Conservation (phyloP, 2,888 invertebrate species). For the Mythimna pallens region DNA sequence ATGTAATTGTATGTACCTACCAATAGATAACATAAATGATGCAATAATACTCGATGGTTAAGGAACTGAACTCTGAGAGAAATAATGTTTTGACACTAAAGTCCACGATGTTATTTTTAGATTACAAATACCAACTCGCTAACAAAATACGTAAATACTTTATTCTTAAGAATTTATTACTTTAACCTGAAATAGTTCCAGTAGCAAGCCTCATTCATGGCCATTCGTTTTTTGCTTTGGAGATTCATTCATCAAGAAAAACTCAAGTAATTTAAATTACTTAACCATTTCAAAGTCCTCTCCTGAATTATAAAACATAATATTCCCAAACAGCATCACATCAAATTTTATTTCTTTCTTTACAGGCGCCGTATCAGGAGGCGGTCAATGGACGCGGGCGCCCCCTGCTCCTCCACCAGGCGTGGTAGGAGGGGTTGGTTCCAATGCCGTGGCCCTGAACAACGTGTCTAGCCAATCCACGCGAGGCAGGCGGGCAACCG, state of each 20-base stretch:
- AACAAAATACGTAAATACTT: conserved; percentile 1
- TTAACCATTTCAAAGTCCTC: background rate
- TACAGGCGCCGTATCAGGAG: conserved; percentile 84
- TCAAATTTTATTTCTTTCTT: conserved; percentile 7
- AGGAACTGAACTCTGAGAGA: conserved; percentile 26
- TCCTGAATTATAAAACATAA: background rate
- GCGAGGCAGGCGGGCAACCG: conserved; percentile 78
- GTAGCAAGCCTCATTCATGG: background rate
- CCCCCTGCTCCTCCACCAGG: conserved; percentile 93
- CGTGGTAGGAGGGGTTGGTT: conserved; percentile 74
- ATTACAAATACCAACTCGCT: background rate
- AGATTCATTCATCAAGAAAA: background rate
- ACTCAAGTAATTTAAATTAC: background rate
- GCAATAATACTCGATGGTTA: conserved; percentile 30
- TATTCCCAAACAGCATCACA: background rate
- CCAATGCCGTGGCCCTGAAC: conserved; percentile 71
- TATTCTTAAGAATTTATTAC: background rate
- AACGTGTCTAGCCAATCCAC: conserved; percentile 77
- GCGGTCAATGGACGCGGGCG: conserved; percentile 95
- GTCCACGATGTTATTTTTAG: background rate
- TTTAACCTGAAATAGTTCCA: background rate
- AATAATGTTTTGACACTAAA: conserved; percentile 4
- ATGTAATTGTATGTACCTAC: conserved; percentile 9
- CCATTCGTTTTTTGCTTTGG: background rate
- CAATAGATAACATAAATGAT: conserved; percentile 44